A percentile compares a stretch with the other conserved stretches of the same genome.
Evolutionary conservation across 2,888 invertebrate genomes (phyloP).

Genomic region (Troglohyphantes excavatus): DNA sequence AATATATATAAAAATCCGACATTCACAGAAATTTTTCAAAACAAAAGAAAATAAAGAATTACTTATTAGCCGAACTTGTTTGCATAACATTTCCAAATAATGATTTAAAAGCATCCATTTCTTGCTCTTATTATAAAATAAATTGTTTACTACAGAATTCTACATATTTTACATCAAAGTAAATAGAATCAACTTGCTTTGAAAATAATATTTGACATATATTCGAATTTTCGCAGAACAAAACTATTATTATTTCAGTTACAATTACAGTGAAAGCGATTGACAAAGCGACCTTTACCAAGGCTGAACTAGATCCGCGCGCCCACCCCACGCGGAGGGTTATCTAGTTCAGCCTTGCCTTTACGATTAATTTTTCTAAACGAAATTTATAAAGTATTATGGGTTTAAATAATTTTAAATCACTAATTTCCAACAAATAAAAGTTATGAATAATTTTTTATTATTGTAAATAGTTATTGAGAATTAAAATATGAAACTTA

Average conservation of each 20-base stretch:
- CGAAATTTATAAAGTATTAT: too few species aligned
- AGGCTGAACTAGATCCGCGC: too few species aligned
- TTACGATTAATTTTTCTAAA: too few species aligned
- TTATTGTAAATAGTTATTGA: neutral
- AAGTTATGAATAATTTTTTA: too few species aligned
- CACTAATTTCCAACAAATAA: too few species aligned
- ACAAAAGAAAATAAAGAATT: neutral
- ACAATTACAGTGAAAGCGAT: neutral
- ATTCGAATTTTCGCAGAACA: neutral
- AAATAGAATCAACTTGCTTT: neutral
- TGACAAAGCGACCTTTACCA: neutral
- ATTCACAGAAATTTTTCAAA: neutral
- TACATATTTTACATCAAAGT: too few species aligned
- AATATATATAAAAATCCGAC: neutral
- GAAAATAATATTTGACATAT: neutral
- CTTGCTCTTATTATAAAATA: neutral
- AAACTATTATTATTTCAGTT: neutral
- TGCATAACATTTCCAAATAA: slow-evolving; percentile 13
- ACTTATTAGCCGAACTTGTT: neutral
- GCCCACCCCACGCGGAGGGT: too few species aligned
- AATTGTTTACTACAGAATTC: neutral
- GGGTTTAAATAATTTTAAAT: neutral
- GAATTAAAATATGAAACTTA: neutral
- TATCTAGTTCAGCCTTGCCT: too few species aligned
- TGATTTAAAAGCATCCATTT: slow-evolving; percentile 25